These are phyloP conservation scores for Pungitius pungitius DNA, from an alignment of 2,113 vertebrate genomes.

Conservation along the genomic window DNA sequence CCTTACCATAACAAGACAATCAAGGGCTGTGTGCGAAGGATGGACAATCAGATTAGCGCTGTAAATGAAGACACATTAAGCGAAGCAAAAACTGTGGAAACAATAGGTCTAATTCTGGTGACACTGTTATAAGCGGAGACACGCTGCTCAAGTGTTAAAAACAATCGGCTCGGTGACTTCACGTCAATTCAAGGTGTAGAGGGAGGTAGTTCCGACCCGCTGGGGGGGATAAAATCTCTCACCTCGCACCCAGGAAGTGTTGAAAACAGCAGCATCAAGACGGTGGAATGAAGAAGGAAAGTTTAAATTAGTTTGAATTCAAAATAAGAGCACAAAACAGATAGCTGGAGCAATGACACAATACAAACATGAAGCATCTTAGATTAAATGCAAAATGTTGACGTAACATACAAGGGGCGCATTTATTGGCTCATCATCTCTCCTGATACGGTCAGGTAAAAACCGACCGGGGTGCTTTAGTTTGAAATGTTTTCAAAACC, in stretches of 20 bases:
- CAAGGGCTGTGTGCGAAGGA: background rate
- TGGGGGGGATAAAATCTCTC: background rate
- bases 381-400: background rate
- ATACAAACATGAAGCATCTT: background rate
- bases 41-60: slow-evolving; percentile 7
- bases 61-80: slow-evolving; percentile 1
- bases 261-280: background rate
- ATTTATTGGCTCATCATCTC: background rate
- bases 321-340: slow-evolving; percentile 16
- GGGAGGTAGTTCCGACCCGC: background rate
- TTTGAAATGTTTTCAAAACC: background rate
- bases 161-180: background rate
- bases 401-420: background rate
- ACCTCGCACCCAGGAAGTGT: background rate
- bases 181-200: background rate
- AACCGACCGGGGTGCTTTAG: slow-evolving; percentile 18
- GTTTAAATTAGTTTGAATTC: background rate
- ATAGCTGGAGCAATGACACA: background rate
- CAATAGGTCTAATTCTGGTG: background rate
- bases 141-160: background rate
- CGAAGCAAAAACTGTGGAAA: background rate
- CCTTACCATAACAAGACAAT: background rate
- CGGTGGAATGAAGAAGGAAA: background rate
- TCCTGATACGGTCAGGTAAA: background rate
- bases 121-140: background rate